phyloP scores from a whole-genome alignment of 2,797 vertebrate species.

The Petrocephalus sullivani region DNA sequence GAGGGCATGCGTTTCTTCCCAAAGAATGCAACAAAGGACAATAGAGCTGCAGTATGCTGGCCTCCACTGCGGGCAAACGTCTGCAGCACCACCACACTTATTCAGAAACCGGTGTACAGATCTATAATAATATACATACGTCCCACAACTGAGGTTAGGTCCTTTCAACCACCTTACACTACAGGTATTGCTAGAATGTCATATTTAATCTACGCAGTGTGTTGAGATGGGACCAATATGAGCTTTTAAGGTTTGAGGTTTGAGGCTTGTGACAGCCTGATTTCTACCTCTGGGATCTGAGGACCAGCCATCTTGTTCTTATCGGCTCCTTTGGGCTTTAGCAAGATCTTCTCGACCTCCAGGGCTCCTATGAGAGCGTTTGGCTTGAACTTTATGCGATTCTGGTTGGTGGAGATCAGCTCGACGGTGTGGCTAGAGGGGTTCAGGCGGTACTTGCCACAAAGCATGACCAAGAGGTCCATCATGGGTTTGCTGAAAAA shows the following conservation, averaged over 20 bases:
- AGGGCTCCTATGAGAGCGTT: constrained; percentile 83
- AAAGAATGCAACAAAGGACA: neutral
- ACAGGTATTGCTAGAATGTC: neutral
- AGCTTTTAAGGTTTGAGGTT: neutral
- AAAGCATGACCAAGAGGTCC: constrained; percentile 85
- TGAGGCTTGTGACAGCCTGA: neutral
- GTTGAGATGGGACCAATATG: neutral
- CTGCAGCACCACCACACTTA: neutral
- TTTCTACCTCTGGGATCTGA: constrained; percentile 78
- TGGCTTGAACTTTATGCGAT: constrained; percentile 79
- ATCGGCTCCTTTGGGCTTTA: constrained; percentile 74
- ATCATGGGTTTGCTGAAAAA: constrained; percentile 82
- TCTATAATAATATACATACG: neutral
- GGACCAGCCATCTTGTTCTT: constrained; percentile 64
- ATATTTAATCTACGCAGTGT: neutral
- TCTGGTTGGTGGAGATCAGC: constrained; percentile 76
- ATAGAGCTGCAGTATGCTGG: neutral
- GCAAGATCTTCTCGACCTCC: constrained; percentile 77
- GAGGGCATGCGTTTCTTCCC: neutral
- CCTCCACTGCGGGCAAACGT: neutral
- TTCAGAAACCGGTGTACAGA: neutral
- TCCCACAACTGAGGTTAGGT: neutral
- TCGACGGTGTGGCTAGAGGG: constrained; percentile 82
- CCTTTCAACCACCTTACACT: neutral
- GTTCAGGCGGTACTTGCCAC: constrained; percentile 83